phyloP scores from a whole-genome alignment of 2,888 invertebrate genomes.

The Diaprepes abbreviatus region DNA sequence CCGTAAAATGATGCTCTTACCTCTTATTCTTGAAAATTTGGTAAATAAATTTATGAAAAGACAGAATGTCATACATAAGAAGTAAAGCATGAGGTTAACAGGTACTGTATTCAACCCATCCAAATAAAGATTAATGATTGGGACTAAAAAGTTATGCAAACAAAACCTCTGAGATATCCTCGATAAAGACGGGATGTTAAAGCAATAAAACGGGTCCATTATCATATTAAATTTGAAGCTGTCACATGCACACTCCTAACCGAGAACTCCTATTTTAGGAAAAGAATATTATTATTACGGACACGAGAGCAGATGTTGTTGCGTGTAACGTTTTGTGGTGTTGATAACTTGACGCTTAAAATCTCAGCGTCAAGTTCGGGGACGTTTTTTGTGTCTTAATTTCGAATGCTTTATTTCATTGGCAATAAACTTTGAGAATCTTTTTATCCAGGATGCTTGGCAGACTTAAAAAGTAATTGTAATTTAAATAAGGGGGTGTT shows the following conservation, averaged over 20 bases:
- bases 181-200: conserved; percentile 1
- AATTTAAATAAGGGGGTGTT: too few species aligned
- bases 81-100: background rate
- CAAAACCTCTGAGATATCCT: conserved; percentile 6
- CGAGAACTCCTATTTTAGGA: conserved; percentile 8
- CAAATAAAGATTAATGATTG: conserved; percentile 3
- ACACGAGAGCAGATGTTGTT: conserved; percentile 15
- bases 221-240: conserved; percentile 30
- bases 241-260: conserved; percentile 19
- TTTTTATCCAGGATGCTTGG: too few species aligned
- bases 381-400: background rate
- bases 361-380: conserved; percentile 1
- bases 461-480: too few species aligned
- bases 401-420: background rate
- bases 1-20: too few species aligned
- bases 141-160: conserved; percentile 5
- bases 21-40: too few species aligned
- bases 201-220: conserved; percentile 18
- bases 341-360: background rate
- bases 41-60: too few species aligned
- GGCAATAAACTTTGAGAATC: background rate
- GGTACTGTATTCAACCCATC: background rate
- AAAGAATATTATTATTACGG: conserved; percentile 21
- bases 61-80: too few species aligned
- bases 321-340: conserved; percentile 7